Evolutionary conservation across 2,888 invertebrate species (phyloP), one percentile per base, ranked within the genome.

Genomic region (Harmothoe impar): DNA sequence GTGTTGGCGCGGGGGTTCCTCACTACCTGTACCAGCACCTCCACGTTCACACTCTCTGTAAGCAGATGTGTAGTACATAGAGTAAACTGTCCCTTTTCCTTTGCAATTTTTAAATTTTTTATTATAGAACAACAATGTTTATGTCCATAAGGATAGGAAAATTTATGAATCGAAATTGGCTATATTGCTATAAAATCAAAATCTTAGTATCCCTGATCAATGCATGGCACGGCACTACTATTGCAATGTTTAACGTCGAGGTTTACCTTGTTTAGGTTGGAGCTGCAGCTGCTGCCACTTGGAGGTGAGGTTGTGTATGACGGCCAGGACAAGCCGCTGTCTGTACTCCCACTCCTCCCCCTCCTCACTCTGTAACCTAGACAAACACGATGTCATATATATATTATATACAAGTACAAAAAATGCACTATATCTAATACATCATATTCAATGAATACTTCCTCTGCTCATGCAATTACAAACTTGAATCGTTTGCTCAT

Each of bases 1-100:
- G 54, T 35, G 0, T 99, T 99, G 96, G 99, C 99, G 0, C 99
- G 98, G 0, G 99, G 98, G 0, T 97, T 97, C 92, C 99, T 97
- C 89, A 99, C 97, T 94, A 98, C 98, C 93, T 98, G 98, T 0
- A 99, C 98, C 0, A 98, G 97, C 51, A 97, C 94, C 93, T 98
- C 98, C 68, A 98, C 97, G 92, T 96, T 95, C 78, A 96, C 93
- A 77, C 51, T 68, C 78, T 92, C 92, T 92, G 92, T 35, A 72
- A 90, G n/a, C 68, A 68, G n/a, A 17, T 43, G 43, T 43, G 3
- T 10, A 43, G 43, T 43, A 43, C 43, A 43, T 43, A n/a, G n/a
- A n/a, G n/a, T n/a, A n/a, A n/a, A n/a, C n/a, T n/a, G n/a, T n/a
- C n/a, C n/a, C n/a, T n/a, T n/a, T n/a, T n/a, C n/a, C n/a, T n/a